Evolutionary conservation across 2,113 vertebrate genomes (phyloP).

Genomic region (Aegotheles bennettii): DNA sequence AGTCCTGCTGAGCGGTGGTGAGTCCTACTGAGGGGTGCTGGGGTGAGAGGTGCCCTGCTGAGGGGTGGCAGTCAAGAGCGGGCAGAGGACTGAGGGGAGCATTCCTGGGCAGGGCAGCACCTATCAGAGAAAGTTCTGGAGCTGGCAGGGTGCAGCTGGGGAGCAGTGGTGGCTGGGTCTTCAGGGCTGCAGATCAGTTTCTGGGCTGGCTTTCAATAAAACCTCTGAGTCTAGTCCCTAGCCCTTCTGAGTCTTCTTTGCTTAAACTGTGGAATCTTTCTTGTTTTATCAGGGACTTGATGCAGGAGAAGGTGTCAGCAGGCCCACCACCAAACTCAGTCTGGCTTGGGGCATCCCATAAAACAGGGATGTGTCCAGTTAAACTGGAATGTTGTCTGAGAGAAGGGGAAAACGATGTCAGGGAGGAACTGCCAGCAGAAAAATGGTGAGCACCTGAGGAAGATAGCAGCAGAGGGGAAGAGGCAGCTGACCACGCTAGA

Average conservation of each 20-base stretch:
- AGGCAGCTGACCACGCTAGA: background rate
- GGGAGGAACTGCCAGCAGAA: background rate
- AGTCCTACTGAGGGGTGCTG: background rate
- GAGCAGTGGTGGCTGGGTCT: background rate
- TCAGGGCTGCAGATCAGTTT: background rate
- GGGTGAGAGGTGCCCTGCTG: background rate
- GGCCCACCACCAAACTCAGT: fast-evolving
- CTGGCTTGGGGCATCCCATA: background rate
- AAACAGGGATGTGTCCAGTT: background rate
- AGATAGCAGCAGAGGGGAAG: background rate
- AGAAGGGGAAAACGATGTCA: fast-evolving
- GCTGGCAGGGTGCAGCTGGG: background rate
- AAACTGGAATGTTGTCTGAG: background rate
- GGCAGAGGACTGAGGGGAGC: background rate
- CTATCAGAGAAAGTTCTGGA: background rate
- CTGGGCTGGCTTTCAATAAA: background rate
- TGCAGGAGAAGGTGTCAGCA: background rate
- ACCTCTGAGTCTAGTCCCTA: background rate
- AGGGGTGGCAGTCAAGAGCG: background rate
- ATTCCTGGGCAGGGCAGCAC: no score
- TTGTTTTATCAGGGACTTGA: background rate
- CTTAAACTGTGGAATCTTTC: background rate
- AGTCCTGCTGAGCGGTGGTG: background rate
- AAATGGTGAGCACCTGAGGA: background rate
- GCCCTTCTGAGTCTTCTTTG: fast-evolving